Evolutionary conservation across 1,140 invertebrate species (phyloP), one percentile per base, ranked within the genome.

Genomic region (Brachystomella parvula): DNA sequence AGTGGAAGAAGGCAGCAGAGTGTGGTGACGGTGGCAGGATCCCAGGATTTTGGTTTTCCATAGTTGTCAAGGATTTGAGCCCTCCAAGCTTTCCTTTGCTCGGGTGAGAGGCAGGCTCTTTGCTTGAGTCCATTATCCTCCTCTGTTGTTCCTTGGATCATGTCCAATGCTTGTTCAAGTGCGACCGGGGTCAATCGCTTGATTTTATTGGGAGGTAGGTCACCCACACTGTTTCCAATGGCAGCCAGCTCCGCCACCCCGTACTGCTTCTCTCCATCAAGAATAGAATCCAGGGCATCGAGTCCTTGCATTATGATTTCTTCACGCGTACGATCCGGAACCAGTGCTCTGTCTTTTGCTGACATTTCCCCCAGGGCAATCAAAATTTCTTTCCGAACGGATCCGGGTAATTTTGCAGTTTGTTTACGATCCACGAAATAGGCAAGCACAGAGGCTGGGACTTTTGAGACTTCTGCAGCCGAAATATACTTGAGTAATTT

Each of bases 241-340:
- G 70, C 67, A 26, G 72, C 69, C 47, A 73, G 29, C 47, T 71
- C 69, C 3, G 67, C 31, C 2, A 71, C 64, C 19, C 65, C 71
- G 17, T 71, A 35, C 49, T 64, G 61, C 6, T 66, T 63, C 2
- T 59, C 19, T 2, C 24, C 21, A 28, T 49, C 61, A 21, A 64
- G 44, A 29, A 30, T 32, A 17, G 9, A 1, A 47, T 66, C 68
- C 31, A 70, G 39, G 30, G 71, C 71, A 24, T 63, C 65, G 3
- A 72, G 47, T 61, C 71, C 71, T 66, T 72, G 71, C 19, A 72
- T 44, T 58, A 72, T 67, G 29, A 70, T 72, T 31, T 67, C 65
- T 44, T 72, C 66, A n/a, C 71, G 21, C 12, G 71, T 72, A 33
- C 66, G 69, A 28, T 29, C 47, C 15, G 71, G 71, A 61, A 72